A percentile compares a stretch with the other conserved stretches of the same genome.
These are phyloP conservation scores for Neoitamus cyanurus DNA, from an alignment of 2,888 invertebrate genomes.

Conservation along the genomic window DNA sequence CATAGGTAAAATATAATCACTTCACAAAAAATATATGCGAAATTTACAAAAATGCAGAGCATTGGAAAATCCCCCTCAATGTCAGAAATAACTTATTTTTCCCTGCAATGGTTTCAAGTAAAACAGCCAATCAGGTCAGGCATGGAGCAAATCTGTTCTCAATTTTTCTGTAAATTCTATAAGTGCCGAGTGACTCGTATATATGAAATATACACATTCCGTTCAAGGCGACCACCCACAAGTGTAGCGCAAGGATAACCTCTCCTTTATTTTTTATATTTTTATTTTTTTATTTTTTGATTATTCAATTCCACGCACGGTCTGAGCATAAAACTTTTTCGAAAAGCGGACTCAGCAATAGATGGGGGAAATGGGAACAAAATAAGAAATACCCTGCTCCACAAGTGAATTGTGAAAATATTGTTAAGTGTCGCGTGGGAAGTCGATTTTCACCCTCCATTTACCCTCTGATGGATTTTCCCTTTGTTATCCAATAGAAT, in stretches of 20 bases:
- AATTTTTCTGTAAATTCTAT: background rate
- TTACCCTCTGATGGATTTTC: constrained; percentile 45
- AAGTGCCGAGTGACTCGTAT: background rate
- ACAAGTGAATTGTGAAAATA: constrained; percentile 31
- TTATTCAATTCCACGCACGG: constrained; percentile 48
- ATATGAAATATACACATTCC: background rate
- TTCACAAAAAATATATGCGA: no score
- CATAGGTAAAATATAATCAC: no score
- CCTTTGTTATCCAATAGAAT: background rate
- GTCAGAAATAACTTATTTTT: no score
- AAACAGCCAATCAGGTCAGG: background rate
- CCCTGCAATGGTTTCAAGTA: no score
- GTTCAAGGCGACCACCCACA: background rate
- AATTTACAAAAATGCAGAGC: no score
- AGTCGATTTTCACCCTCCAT: constrained; percentile 53
- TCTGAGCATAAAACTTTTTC: constrained; percentile 31
- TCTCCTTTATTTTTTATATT: no score
- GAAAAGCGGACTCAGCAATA: background rate
- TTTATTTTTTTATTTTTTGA: no score
- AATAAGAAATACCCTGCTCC: background rate
- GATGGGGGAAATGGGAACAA: background rate
- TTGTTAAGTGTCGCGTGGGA: constrained; percentile 44
- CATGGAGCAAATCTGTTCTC: background rate
- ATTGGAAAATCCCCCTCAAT: no score
- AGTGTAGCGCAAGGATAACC: background rate